Conservation (phyloP, 2,113 vertebrate genomes). For the Sander lucioperca region DNA sequence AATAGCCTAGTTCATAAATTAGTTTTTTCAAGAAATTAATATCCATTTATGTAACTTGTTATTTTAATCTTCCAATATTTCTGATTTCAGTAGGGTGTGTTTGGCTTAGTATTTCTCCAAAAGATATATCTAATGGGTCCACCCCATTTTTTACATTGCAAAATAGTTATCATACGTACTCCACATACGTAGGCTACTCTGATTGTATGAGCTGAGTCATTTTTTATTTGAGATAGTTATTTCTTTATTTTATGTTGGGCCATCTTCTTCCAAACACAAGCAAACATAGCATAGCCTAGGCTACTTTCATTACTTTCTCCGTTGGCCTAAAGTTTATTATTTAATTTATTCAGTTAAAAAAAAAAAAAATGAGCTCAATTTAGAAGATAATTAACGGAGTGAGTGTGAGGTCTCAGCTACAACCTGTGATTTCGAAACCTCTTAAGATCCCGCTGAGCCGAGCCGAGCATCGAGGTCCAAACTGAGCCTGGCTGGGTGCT, state of each 20-base stretch:
- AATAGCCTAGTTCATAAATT: not conserved
- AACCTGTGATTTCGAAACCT: not conserved
- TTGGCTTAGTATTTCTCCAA: not conserved
- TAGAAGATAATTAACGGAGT: not conserved
- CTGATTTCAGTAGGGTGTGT: not conserved
- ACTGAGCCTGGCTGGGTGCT: not conserved
- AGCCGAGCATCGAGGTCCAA: not conserved
- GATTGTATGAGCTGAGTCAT: not conserved
- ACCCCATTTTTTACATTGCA: not conserved
- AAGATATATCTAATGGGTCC: not conserved
- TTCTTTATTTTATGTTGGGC: not conserved
- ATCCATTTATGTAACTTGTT: not conserved
- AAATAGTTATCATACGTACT: conserved; percentile 5
- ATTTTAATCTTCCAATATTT: not conserved
- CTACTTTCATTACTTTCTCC: too few species aligned
- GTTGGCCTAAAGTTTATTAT: not conserved
- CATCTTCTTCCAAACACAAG: not conserved
- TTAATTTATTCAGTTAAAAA: not conserved
- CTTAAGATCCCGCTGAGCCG: not conserved
- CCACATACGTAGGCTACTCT: not conserved
- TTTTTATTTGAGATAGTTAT: not conserved
- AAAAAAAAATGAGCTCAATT: not conserved
- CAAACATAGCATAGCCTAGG: not conserved
- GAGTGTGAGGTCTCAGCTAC: not conserved
- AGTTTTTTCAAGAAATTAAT: not conserved